Evolutionary conservation across 2,888 invertebrate species (phyloP).

Genomic region (Pherbina coryleti): DNA sequence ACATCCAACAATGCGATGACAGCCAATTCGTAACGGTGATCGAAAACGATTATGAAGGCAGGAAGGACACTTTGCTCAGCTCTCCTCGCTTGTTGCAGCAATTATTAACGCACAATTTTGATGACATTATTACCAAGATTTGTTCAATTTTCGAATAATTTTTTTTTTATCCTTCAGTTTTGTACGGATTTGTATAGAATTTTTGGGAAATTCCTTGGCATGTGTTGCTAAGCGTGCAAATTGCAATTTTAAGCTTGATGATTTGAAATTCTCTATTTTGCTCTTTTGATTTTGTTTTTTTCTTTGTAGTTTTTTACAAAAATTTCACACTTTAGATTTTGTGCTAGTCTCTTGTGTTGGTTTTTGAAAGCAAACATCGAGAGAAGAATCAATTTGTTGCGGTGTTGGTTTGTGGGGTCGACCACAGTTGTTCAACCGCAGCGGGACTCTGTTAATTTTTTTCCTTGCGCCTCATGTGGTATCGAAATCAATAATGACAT

Average conservation of each 20-base stretch:
- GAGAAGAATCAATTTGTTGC: slow-evolving; percentile 50
- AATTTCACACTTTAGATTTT: slow-evolving; percentile 30
- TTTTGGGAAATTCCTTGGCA: slow-evolving; percentile 42
- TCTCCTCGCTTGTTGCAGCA: background rate
- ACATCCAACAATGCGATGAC: background rate
- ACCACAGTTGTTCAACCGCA: slow-evolving; percentile 48
- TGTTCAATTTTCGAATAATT: slow-evolving; percentile 13
- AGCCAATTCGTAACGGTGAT: slow-evolving; percentile 22
- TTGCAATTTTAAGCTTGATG: slow-evolving; percentile 49
- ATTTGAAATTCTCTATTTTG: slow-evolving; percentile 32
- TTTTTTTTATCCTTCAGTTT: slow-evolving; percentile 15
- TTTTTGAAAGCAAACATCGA: background rate
- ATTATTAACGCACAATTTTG: slow-evolving; percentile 33
- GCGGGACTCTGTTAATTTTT: slow-evolving; percentile 25
- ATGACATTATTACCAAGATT: slow-evolving; percentile 48
- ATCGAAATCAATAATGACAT: slow-evolving; percentile 39
- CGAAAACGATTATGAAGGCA: slow-evolving; percentile 5
- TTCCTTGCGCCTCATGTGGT: slow-evolving; percentile 11
- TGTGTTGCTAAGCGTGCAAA: slow-evolving; percentile 50
- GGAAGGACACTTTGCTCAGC: background rate
- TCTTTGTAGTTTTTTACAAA: background rate
- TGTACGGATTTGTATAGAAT: slow-evolving; percentile 30
- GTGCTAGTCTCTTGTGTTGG: background rate
- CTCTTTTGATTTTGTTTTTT: background rate
- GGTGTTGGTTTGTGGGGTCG: slow-evolving; percentile 49